These are phyloP conservation scores for Agriotes lineatus DNA, from an alignment of 2,888 invertebrate species.

Conservation along the genomic window DNA sequence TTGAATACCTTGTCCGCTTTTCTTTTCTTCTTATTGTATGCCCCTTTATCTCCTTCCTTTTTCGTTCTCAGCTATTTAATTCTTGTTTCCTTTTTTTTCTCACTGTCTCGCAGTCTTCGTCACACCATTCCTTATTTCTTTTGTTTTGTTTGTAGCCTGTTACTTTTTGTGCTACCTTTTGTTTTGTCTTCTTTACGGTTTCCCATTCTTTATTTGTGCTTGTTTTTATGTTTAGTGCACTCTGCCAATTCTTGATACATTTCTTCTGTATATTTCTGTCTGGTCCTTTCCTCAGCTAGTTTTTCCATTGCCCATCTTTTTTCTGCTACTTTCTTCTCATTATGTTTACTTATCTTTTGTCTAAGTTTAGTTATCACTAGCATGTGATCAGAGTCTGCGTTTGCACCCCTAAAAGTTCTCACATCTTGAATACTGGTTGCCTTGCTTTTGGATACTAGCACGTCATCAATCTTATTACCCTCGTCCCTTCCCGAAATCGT, in stretches of 20 bases:
- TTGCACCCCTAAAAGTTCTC: background rate
- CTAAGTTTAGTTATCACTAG: background rate
- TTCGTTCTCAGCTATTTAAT: background rate
- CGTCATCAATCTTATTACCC: background rate
- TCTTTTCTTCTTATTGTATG: background rate
- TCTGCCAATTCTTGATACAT: background rate
- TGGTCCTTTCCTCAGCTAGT: background rate
- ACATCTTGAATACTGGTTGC: background rate
- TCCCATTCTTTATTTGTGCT: conserved; percentile 1
- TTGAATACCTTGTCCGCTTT: conserved; percentile 5
- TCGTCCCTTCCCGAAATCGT: background rate
- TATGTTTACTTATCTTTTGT: background rate
- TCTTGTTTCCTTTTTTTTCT: background rate
- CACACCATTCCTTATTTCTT: background rate
- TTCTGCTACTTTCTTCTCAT: background rate
- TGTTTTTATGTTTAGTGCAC: background rate
- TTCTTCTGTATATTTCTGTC: conserved; percentile 2
- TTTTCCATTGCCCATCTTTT: background rate
- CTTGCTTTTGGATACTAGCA: background rate
- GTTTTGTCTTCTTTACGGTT: background rate
- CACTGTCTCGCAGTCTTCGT: background rate
- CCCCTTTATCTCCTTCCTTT: background rate
- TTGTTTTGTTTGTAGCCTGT: too few relatives aligned
- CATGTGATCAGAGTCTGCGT: background rate
- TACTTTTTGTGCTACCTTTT: background rate